These are phyloP conservation scores for Phortica magna DNA, from an alignment of 2,888 invertebrate genomes.

Conservation along the genomic window DNA sequence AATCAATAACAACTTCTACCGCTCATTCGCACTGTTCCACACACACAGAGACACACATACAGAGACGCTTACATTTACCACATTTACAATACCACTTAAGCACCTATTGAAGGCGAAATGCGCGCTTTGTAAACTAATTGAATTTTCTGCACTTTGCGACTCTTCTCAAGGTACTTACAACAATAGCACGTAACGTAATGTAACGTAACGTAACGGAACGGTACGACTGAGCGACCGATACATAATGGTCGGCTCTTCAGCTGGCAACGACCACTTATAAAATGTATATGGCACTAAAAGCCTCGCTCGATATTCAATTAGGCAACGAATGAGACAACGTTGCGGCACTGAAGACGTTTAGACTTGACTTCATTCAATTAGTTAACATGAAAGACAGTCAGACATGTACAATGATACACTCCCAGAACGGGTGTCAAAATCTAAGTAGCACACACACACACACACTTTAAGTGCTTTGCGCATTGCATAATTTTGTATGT, in stretches of 20 bases:
- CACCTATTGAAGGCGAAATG: not conserved
- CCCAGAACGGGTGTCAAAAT: not conserved
- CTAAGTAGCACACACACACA: slow-evolving; percentile 1
- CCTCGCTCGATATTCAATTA: slow-evolving; percentile 23
- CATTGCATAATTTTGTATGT: not conserved
- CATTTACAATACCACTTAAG: not conserved
- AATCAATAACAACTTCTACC: slow-evolving; percentile 14
- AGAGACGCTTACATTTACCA: not conserved
- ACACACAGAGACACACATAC: not conserved
- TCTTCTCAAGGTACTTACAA: not conserved
- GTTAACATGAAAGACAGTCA: slow-evolving; percentile 33
- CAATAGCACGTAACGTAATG: not conserved
- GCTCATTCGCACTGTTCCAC: not conserved
- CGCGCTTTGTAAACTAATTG: not conserved
- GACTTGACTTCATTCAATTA: slow-evolving; percentile 19
- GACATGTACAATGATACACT: slow-evolving; percentile 21
- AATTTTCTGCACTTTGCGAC: not conserved
- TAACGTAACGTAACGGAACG: no score
- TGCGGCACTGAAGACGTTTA: slow-evolving; percentile 1
- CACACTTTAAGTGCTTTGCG: not conserved
- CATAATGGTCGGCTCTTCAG: not conserved
- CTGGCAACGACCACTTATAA: not conserved
- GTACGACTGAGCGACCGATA: not conserved
- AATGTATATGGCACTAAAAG: slow-evolving; percentile 3
- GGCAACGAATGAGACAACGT: not conserved